Conservation (phyloP, 2,888 invertebrate genomes). For the Micropterix aruncella region DNA sequence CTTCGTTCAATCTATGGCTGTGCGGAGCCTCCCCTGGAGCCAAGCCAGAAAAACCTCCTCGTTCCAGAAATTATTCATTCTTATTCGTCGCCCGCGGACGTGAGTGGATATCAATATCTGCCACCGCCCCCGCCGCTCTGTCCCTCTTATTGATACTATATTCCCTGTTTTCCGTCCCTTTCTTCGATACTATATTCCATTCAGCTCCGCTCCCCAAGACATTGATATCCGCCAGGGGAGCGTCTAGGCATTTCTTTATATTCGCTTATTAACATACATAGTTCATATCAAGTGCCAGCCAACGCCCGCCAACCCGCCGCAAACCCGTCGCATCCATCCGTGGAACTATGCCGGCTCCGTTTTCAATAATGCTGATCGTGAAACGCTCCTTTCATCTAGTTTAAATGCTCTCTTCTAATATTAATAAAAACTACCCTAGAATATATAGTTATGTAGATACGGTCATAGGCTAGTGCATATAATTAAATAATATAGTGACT, state of each 20-base stretch:
- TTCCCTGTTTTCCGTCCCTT: no score
- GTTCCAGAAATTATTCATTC: constrained; percentile 1
- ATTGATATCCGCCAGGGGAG: neutral
- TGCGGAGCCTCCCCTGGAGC: neutral
- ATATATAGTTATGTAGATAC: no score
- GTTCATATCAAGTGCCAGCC: neutral
- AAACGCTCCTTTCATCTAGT: no score
- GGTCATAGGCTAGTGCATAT: no score
- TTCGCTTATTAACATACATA: neutral
- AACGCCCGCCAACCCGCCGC: neutral
- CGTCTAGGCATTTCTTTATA: neutral
- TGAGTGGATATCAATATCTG: neutral
- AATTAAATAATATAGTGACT: no score
- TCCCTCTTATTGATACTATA: neutral
- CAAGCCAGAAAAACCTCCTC: neutral
- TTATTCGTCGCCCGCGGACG: neutral
- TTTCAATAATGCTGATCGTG: no score
- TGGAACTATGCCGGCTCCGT: no score
- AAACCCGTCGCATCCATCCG: neutral
- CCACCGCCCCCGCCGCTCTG: neutral
- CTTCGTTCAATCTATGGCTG: no score
- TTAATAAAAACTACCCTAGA: no score
- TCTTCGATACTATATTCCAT: neutral
- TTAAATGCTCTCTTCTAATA: no score
- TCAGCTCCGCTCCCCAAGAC: neutral